phyloP scores from a whole-genome alignment of 2,888 invertebrate species.

The Cyaniris semiargus region DNA sequence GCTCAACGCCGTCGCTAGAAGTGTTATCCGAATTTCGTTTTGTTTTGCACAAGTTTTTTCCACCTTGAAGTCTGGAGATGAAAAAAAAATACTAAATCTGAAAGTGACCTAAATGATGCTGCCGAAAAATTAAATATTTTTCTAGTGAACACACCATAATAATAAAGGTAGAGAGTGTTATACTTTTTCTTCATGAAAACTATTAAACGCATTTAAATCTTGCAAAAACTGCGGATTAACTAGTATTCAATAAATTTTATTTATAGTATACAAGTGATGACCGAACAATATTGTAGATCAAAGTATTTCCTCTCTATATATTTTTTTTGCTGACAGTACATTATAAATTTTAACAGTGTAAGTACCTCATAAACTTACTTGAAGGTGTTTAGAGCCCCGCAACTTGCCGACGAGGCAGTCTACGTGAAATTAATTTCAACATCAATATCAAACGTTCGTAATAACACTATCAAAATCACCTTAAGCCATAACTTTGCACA shows the following conservation, averaged over 20 bases:
- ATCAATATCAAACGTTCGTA: neutral
- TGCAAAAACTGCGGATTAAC: neutral
- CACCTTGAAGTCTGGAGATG: neutral
- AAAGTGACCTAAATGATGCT: neutral
- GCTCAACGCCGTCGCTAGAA: neutral
- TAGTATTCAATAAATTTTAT: neutral
- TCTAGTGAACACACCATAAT: neutral
- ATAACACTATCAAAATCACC: neutral
- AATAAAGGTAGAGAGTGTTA: neutral
- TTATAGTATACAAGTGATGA: neutral
- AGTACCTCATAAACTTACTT: conserved; percentile 15
- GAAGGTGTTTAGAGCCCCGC: conserved; percentile 1
- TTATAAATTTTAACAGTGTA: neutral
- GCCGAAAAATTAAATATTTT: too few relatives aligned
- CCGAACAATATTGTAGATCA: neutral
- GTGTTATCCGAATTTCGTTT: conserved; percentile 3
- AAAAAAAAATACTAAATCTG: neutral
- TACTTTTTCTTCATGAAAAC: neutral
- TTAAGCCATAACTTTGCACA: neutral
- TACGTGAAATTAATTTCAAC: conserved; percentile 16
- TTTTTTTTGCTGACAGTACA: neutral
- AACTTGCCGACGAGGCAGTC: neutral
- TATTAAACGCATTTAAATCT: neutral
- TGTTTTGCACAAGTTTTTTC: neutral
- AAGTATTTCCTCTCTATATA: neutral